phyloP scores from a whole-genome alignment of 2,888 invertebrate species.

The Blera fallax region DNA sequence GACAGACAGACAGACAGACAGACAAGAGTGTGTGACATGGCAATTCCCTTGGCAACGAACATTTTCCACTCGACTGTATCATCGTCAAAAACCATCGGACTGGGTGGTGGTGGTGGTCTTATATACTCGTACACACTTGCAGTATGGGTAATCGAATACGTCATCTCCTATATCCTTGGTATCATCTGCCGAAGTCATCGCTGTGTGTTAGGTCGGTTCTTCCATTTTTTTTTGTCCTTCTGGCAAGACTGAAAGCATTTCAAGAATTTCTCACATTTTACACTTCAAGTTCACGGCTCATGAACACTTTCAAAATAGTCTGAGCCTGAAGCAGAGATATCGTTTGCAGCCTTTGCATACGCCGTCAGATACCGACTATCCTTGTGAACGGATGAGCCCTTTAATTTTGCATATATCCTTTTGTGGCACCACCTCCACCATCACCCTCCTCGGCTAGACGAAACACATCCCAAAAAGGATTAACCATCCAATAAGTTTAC shows the following conservation, averaged over 20 bases:
- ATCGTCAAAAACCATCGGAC: slow-evolving; percentile 6
- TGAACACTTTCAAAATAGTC: slow-evolving; percentile 49
- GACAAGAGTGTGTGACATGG: slow-evolving; percentile 22
- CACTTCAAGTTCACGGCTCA: slow-evolving; percentile 59
- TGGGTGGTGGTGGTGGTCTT: slow-evolving; percentile 7
- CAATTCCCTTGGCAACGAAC: slow-evolving; percentile 54
- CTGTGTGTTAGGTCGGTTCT: not conserved
- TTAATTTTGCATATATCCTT: slow-evolving; percentile 67
- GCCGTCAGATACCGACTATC: not conserved
- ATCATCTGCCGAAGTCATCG: slow-evolving; percentile 28
- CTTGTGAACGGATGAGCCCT: slow-evolving; percentile 48
- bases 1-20: slow-evolving; percentile 26
- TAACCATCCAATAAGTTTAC: slow-evolving; percentile 71
- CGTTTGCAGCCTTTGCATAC: not conserved
- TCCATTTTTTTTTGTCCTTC: not conserved
- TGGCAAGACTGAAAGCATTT: slow-evolving; percentile 36
- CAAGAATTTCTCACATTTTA: slow-evolving; percentile 53
- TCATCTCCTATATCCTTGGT: slow-evolving; percentile 54
- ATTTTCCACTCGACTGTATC: slow-evolving; percentile 54
- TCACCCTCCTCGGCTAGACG: slow-evolving; percentile 28
- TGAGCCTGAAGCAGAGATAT: not conserved
- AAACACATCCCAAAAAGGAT: slow-evolving; percentile 49
- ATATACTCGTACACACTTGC: slow-evolving; percentile 43
- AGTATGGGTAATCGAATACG: slow-evolving; percentile 68
- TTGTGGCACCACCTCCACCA: slow-evolving; percentile 29